Evolutionary conservation across 2,113 vertebrate species (phyloP).

Genomic region (Erpornis zantholeuca): DNA sequence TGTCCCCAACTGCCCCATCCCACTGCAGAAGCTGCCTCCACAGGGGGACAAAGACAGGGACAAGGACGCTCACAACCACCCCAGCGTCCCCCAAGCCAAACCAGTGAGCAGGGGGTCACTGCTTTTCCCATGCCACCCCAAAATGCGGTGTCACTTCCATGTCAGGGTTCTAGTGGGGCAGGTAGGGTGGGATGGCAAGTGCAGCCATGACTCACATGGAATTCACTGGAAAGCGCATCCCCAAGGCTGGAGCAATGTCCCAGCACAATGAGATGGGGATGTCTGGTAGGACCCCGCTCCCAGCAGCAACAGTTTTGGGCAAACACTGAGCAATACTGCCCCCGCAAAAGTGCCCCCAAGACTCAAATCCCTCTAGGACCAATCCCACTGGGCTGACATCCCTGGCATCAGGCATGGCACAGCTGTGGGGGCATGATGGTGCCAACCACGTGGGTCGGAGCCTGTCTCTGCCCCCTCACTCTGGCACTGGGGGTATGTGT

Average conservation of each 20-base stretch:
- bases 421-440: fast-evolving
- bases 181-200: fast-evolving
- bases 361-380: not conserved
- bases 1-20: not conserved
- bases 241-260: fast-evolving
- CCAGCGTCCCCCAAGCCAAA: not conserved
- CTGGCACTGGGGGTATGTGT: fast-evolving
- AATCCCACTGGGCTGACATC: not conserved
- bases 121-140: fast-evolving
- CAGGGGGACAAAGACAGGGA: not conserved
- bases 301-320: not conserved
- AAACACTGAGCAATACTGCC: not conserved
- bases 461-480: not conserved
- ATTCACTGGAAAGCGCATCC: not conserved
- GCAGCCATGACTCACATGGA: not conserved
- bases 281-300: not conserved
- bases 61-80: not conserved
- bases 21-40: fast-evolving
- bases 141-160: not conserved
- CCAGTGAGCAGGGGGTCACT: fast-evolving
- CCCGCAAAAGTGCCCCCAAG: not conserved
- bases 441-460: not conserved
- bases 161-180: fast-evolving
- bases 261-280: not conserved
- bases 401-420: not conserved